phyloP scores from a whole-genome alignment of 1,140 invertebrate genomes.

The Dinoponera quadriceps region DNA sequence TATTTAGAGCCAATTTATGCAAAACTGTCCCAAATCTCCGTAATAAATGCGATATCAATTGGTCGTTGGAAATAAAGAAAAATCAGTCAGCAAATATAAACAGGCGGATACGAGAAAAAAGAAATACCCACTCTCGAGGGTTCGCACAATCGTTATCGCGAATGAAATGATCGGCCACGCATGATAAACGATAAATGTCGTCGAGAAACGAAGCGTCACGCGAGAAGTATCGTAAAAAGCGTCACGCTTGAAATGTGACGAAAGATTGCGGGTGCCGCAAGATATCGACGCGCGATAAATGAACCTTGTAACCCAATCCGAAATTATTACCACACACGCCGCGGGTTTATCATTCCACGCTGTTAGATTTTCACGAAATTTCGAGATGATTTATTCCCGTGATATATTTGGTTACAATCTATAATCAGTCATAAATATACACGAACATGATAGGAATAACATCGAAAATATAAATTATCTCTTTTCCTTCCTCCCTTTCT shows the following conservation, averaged over 20 bases:
- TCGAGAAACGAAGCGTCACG: neutral
- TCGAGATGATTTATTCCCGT: neutral
- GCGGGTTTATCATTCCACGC: slow-evolving; percentile 28
- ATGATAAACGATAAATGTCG: slow-evolving; percentile 31
- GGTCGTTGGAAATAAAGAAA: neutral
- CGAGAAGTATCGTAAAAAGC: slow-evolving; percentile 7
- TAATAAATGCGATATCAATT: neutral
- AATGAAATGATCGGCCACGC: neutral
- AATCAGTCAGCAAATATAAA: neutral
- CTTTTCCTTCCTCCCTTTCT: too few relatives aligned
- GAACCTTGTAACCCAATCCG: neutral
- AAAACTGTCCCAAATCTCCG: neutral
- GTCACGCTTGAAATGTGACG: slow-evolving; percentile 27
- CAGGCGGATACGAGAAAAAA: neutral
- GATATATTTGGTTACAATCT: neutral
- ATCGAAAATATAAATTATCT: neutral
- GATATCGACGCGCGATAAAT: slow-evolving; percentile 32
- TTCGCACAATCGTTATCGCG: neutral
- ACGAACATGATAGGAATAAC: neutral
- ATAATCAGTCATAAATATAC: neutral
- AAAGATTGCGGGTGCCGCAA: slow-evolving; percentile 23
- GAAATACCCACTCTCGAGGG: neutral
- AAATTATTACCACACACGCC: slow-evolving; percentile 29
- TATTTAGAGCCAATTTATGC: neutral
- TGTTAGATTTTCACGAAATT: slow-evolving; percentile 2